A percentile compares a stretch with the other conserved stretches of the same genome.
Evolutionary conservation across 2,797 vertebrate species (phyloP).

Genomic region (Psittacula derbiana): DNA sequence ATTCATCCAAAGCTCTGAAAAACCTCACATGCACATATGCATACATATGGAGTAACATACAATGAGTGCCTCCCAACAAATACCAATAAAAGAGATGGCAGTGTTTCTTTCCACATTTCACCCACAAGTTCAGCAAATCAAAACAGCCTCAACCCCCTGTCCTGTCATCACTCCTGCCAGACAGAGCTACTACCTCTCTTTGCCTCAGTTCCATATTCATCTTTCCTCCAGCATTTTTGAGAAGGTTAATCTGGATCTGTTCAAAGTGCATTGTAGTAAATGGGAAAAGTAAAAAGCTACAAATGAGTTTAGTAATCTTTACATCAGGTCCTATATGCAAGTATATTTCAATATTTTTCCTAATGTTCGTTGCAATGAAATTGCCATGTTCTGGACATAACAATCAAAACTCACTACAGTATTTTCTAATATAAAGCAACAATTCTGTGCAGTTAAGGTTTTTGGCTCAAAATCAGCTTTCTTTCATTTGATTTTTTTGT

Average conservation of each 20-base stretch:
- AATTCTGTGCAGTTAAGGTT: neutral
- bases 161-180: neutral
- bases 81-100: neutral
- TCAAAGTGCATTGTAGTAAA: neutral
- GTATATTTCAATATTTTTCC: neutral
- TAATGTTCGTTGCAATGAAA: neutral
- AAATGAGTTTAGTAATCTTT: neutral
- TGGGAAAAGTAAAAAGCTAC: neutral
- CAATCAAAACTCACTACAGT: neutral
- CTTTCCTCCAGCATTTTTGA: neutral
- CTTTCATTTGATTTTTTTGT: slow-evolving; percentile 23
- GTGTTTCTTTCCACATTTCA: neutral
- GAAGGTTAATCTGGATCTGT: neutral
- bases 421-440: neutral
- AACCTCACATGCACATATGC: slow-evolving; percentile 15
- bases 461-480: neutral
- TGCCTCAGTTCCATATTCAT: neutral
- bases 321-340: neutral
- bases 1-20: slow-evolving; percentile 53
- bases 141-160: neutral
- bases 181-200: neutral
- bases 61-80: slow-evolving; percentile 8
- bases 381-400: neutral
- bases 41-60: slow-evolving; percentile 10
- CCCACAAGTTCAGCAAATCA: neutral